Base-by-base conservation (phyloP, 2,113 vertebrate species). In the Carollia perspicillata region DNA sequence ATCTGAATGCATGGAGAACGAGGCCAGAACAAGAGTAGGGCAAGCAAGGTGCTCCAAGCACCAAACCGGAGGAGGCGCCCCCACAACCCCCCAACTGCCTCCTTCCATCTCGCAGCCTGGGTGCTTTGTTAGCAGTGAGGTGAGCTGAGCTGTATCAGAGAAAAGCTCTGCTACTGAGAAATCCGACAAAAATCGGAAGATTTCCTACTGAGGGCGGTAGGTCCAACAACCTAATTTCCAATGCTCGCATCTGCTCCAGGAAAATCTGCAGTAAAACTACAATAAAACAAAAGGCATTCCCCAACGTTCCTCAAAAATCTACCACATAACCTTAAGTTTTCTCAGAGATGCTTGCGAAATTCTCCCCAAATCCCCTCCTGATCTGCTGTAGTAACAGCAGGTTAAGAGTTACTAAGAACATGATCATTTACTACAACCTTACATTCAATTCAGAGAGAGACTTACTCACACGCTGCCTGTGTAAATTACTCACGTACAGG, bases 231-330 rank as follows among this genome's bases (percentile, higher is more conserved):
- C 79, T 66, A 40, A 22, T 35, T 78, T 44, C 72, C 68, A 79
- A 94, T 75, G 72, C 58, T 68, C 35, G 60, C 20, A 74, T 3
- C 0, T 40, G 30, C 68, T 92, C 84, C 75, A 85, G 26, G 65
- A 63, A 93, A 95, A 86, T n/a, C 30, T 44, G 18, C 2, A 78
- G 49, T 22, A 74, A 74, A 79, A 20, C 89, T n/a, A 93, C 40
- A 51, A 23, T 13, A 66, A 89, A 72, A 93, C 42, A 42, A 68
- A 37, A 88, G 83, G 33, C 22, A 84, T 35, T 79, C 65, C 47
- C 79, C 2, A 79, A 84, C 58, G n/a, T 55, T 89, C 89, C 42
- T 74, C 40, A 94, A 79, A 92, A 92, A 49, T 74, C 22, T 92
- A 81, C 4, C 51, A 86, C 71, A 17, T 65, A 65, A 69, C 14